A percentile compares a stretch with the other conserved stretches of the same genome.
Evolutionary conservation across 1,140 invertebrate genomes (phyloP).

Genomic region (Neuroterus valhalla): DNA sequence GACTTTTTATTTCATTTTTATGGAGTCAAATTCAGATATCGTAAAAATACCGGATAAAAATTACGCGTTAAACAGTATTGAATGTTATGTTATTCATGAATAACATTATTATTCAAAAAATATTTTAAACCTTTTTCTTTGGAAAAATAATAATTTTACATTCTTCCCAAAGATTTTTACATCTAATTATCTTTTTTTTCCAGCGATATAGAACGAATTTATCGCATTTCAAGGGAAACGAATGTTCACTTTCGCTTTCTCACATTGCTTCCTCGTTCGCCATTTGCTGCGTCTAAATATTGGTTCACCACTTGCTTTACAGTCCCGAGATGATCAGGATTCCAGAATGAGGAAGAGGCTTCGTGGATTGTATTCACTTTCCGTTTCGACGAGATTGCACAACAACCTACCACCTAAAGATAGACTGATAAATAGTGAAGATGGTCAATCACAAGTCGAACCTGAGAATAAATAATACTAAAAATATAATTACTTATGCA

Average conservation of each 20-base stretch:
- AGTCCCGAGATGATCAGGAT: constrained; percentile 57
- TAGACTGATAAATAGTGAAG: constrained; percentile 1
- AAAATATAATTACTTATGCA: background rate
- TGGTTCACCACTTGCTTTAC: constrained; percentile 64
- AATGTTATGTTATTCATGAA: no score
- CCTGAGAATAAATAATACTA: background rate
- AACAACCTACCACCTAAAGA: background rate
- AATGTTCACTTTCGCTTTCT: constrained; percentile 23
- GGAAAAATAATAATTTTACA: no score
- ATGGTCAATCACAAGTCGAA: background rate
- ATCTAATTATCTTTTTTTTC: background rate
- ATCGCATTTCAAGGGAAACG: background rate
- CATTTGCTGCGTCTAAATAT: constrained; percentile 56
- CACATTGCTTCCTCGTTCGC: constrained; percentile 22
- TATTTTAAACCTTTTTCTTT: no score
- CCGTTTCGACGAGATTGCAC: no score
- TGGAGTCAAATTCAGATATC: no score
- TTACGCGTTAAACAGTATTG: no score
- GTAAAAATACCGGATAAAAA: no score
- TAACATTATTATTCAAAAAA: no score
- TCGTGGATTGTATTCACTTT: background rate
- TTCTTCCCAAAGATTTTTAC: background rate
- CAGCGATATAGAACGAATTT: background rate
- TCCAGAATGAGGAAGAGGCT: constrained; percentile 39
- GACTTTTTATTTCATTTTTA: no score